Conservation (phyloP, 2,888 invertebrate species). For the Hirtodrosophila cameraria region DNA sequence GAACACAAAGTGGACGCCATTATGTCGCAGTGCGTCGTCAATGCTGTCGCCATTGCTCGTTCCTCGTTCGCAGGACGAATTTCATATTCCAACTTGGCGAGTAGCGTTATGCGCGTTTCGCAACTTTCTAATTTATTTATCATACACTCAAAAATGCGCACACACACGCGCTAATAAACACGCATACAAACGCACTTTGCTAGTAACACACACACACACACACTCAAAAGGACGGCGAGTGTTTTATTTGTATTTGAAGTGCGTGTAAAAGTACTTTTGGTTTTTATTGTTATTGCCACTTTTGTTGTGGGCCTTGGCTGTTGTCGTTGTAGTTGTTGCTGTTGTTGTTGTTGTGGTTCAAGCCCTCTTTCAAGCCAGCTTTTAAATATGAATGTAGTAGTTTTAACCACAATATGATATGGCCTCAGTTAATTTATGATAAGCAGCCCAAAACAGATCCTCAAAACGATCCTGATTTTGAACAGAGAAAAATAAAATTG, state of each 20-base stretch:
- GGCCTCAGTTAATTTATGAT: slow-evolving; percentile 46
- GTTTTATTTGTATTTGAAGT: slow-evolving; percentile 68
- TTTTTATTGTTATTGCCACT: slow-evolving; percentile 60
- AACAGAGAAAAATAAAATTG: slow-evolving; percentile 9
- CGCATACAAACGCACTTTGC: slow-evolving; percentile 24
- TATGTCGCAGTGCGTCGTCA: slow-evolving; percentile 76
- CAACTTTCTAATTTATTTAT: slow-evolving; percentile 78
- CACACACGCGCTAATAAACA: slow-evolving; percentile 52
- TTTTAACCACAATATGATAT: slow-evolving; percentile 40
- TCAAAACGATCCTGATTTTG: slow-evolving; percentile 3
- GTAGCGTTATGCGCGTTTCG: slow-evolving; percentile 63
- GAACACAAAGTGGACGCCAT: slow-evolving; percentile 81
- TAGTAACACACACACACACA: slow-evolving; percentile 8
- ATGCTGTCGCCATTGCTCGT: slow-evolving; percentile 15
- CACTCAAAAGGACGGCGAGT: slow-evolving; percentile 23
- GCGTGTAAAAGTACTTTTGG: slow-evolving; percentile 68
- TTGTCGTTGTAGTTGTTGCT: slow-evolving; percentile 18
- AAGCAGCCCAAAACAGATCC: slow-evolving; percentile 18
- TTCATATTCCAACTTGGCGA: slow-evolving; percentile 43
- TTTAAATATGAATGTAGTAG: slow-evolving; percentile 31
- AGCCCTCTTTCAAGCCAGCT: slow-evolving; percentile 31
- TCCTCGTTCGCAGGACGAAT: slow-evolving; percentile 5
- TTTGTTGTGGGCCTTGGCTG: slow-evolving; percentile 32
- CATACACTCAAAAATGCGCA: slow-evolving; percentile 61
- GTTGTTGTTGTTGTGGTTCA: slow-evolving; percentile 21